Evolutionary conservation across 2,888 invertebrate genomes (phyloP).

Genomic region (Mythimna ferrago): DNA sequence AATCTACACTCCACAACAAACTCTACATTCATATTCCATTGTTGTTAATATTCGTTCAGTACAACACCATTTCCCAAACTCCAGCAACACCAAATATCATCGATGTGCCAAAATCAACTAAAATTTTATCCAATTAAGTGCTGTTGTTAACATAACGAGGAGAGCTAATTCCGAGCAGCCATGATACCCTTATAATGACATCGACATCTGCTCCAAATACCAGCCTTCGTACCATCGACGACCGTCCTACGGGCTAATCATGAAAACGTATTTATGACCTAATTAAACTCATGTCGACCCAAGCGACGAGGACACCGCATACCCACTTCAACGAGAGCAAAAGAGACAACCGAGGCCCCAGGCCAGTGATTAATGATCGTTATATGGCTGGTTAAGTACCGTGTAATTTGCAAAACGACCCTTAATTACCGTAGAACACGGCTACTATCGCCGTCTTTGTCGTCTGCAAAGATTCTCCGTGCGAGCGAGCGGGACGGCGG

Average conservation of each 20-base stretch:
- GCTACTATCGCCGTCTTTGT: constrained; percentile 86
- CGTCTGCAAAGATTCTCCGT: constrained; percentile 64
- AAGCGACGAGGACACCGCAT: constrained; percentile 72
- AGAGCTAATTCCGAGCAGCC: constrained; percentile 69
- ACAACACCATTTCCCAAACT: not conserved
- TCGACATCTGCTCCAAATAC: constrained; percentile 79
- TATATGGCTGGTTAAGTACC: constrained; percentile 94
- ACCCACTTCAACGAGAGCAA: constrained; percentile 65
- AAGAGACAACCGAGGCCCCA: constrained; percentile 76
- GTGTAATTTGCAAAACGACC: constrained; percentile 95
- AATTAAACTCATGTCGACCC: constrained; percentile 88
- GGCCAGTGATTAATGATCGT: constrained; percentile 92
- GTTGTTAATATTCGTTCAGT: not conserved
- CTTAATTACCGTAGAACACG: constrained; percentile 91
- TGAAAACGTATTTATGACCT: constrained; percentile 91
- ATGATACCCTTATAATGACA: constrained; percentile 73
- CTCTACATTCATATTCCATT: not conserved
- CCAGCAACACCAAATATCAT: constrained; percentile 29
- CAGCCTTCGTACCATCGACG: constrained; percentile 73
- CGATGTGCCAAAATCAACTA: constrained; percentile 54
- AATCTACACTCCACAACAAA: not conserved
- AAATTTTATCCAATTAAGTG: constrained; percentile 64
- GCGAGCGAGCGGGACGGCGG: constrained; percentile 75
- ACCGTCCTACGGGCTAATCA: constrained; percentile 82
- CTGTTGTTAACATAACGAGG: constrained; percentile 68